phyloP scores from a whole-genome alignment of 2,888 invertebrate genomes.

The Hartigia nigra region DNA sequence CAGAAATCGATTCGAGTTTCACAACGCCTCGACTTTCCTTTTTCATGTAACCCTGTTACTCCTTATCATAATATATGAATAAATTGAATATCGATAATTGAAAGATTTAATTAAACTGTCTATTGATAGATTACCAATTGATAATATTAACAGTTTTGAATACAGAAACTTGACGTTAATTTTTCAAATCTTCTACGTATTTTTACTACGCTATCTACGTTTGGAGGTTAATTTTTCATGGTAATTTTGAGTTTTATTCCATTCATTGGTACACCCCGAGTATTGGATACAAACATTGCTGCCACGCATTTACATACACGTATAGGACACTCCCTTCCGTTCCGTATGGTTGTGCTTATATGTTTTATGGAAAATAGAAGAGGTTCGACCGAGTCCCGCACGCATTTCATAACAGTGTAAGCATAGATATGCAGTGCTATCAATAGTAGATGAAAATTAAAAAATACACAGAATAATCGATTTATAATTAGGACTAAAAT shows the following conservation, averaged over 20 bases:
- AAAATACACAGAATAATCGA: neutral
- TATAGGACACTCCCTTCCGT: neutral
- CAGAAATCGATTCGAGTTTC: neutral
- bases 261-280: too few species aligned
- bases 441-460: neutral
- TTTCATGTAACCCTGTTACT: neutral
- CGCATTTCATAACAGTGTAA: too few species aligned
- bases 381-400: neutral
- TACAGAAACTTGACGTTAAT: too few species aligned
- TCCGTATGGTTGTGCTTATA: neutral
- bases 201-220: too few species aligned
- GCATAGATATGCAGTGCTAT: too few species aligned
- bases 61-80: neutral
- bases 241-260: too few species aligned
- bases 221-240: too few species aligned
- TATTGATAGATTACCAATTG: too few species aligned
- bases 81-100: neutral
- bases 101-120: neutral
- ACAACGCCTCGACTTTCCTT: neutral
- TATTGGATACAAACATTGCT: too few species aligned
- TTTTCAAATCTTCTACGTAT: too few species aligned
- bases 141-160: neutral
- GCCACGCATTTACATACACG: too few species aligned
- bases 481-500: neutral
- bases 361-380: neutral